Conservation (phyloP, 2,888 invertebrate genomes). For the Nycteola revayana region DNA sequence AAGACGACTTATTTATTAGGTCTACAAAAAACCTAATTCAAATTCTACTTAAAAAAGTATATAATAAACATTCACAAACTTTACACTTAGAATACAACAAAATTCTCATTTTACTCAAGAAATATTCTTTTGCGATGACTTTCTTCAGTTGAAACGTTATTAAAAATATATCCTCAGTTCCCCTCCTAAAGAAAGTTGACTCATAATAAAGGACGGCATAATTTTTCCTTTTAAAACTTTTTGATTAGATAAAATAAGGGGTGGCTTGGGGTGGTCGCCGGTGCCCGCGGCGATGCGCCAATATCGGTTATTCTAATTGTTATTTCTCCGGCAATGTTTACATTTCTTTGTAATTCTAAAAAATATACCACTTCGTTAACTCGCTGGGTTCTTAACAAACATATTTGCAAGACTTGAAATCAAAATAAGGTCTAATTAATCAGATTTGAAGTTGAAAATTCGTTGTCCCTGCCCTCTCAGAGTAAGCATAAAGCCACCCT, state of each 20-base stretch:
- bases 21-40: no score
- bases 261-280: constrained; percentile 61
- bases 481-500: constrained; percentile 36
- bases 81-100: constrained; percentile 50
- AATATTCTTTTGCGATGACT: constrained; percentile 54
- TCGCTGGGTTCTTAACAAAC: constrained; percentile 30
- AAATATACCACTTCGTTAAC: constrained; percentile 45
- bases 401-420: constrained; percentile 34
- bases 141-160: constrained; percentile 74
- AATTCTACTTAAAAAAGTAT: no score
- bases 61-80: constrained; percentile 36
- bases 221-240: constrained; percentile 83
- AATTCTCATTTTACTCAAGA: constrained; percentile 43
- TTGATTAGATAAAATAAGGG: constrained; percentile 83
- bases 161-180: constrained; percentile 77
- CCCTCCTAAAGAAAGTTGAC: constrained; percentile 78
- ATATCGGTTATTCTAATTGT: constrained; percentile 80
- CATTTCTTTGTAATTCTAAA: constrained; percentile 64
- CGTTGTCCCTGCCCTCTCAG: constrained; percentile 34
- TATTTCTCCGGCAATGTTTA: constrained; percentile 71
- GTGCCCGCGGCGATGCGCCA: constrained; percentile 69
- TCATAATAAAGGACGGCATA: constrained; percentile 82
- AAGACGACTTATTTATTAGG: no score
- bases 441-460: constrained; percentile 54
- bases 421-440: constrained; percentile 50